These are phyloP conservation scores for Hirtodrosophila cameraria DNA, from an alignment of 2,888 invertebrate genomes.

Conservation along the genomic window DNA sequence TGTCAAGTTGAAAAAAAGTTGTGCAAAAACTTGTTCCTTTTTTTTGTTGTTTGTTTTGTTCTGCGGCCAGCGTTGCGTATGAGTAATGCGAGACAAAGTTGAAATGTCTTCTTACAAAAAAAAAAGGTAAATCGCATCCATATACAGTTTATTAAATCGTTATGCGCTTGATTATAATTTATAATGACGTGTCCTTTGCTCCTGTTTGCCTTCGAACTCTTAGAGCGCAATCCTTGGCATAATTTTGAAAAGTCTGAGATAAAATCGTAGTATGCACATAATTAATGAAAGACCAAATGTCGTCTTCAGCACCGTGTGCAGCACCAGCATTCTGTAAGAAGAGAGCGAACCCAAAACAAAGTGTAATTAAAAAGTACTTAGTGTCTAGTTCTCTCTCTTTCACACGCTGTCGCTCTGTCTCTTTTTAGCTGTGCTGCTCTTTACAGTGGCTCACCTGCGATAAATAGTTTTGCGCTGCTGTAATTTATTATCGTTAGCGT, in stretches of 20 bases:
- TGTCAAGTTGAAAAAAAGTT: constrained; percentile 50
- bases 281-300: constrained; percentile 82
- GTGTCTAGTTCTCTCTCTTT: constrained; percentile 18
- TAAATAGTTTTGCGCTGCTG: constrained; percentile 81
- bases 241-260: constrained; percentile 78
- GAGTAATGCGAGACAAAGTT: constrained; percentile 69
- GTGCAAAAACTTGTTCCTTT: constrained; percentile 33
- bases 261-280: constrained; percentile 81
- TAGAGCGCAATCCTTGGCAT: constrained; percentile 74
- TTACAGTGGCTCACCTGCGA: constrained; percentile 77
- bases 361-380: constrained; percentile 81
- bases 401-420: constrained; percentile 4
- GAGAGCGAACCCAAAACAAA: constrained; percentile 57
- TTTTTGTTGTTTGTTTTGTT: not conserved
- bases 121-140: constrained; percentile 55
- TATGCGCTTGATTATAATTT: constrained; percentile 67
- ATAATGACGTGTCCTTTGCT: constrained; percentile 53
- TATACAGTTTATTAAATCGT: constrained; percentile 64
- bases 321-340: constrained; percentile 74
- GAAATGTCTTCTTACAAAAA: constrained; percentile 28
- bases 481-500: constrained; percentile 84
- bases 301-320: constrained; percentile 82
- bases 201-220: too few relatives aligned
- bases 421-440: not conserved
- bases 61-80: constrained; percentile 61